Evolutionary conservation across 1,140 invertebrate species (phyloP), one percentile per base, ranked within the genome.

Genomic region (Orchesella cincta): DNA sequence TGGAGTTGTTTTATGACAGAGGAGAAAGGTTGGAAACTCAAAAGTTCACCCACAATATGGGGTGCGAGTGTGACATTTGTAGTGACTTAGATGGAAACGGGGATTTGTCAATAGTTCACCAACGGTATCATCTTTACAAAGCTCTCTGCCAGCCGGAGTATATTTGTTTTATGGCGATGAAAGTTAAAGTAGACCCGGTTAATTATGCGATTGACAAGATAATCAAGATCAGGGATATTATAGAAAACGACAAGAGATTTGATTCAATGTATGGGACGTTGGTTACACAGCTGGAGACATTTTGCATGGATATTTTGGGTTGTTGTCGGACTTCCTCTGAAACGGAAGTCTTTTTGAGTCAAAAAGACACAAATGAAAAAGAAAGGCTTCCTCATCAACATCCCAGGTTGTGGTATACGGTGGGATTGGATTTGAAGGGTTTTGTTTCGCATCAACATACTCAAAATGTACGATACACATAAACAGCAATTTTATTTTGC

Each of bases 391-490:
- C 85, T 46, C 88, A 87, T 67, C 84, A 82, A 3, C 88, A 87
- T 67, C 91, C 90, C 1, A 84, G 92, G 33, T 83, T 93, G 1
- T 87, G 91, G 73, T 84, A 93, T 74, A 92, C 92, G 0, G 87
- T 93, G 76, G 90, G 92, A 82, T 90, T 89, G 82, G 89, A 90
- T 79, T 91, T 93, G 81, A 93, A 92, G 83, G 88, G 88, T 83
- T 93, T 93, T 83, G 90, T 93, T 0, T 90, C 92, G 1, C 91
- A 93, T 84, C 89, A 91, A 0, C 90, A 92, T 81, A 89, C 91
- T 28, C 92, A 93, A 84, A 90, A 92, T 83, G 87, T 91, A 79
- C n/a, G n/a, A n/a, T n/a, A n/a, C 12, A 8, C 8, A 28, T n/a
- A n/a, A n/a, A n/a, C n/a, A n/a, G n/a, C n/a, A n/a, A n/a, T n/a